These are phyloP conservation scores for Anomalospiza imberbis DNA, from an alignment of 2,797 vertebrate species.

Conservation along the genomic window DNA sequence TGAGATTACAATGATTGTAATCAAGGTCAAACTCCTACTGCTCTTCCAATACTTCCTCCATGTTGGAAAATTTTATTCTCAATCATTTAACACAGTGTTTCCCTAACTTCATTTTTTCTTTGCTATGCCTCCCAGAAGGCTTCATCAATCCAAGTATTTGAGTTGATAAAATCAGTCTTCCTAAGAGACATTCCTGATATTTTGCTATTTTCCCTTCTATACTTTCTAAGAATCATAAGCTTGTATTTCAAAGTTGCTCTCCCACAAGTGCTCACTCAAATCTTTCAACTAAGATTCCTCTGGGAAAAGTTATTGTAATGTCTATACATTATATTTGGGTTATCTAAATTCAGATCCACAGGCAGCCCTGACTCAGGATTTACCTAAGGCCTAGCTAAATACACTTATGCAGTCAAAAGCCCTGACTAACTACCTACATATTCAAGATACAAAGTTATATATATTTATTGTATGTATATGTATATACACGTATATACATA, in stretches of 20 bases:
- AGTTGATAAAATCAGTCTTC: not conserved
- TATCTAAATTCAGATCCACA: not conserved
- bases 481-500: not conserved
- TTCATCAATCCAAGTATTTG: not conserved
- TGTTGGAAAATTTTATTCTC: not conserved
- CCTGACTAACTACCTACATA: not conserved
- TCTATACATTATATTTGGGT: not conserved
- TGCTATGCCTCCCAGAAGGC: not conserved
- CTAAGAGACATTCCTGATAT: not conserved
- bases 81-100: not conserved
- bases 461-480: not conserved
- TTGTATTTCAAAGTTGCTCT: not conserved
- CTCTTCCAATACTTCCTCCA: not conserved
- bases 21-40: not conserved
- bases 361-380: not conserved
- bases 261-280: not conserved
- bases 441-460: not conserved
- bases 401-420: not conserved
- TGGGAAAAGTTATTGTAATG: not conserved
- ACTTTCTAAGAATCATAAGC: not conserved
- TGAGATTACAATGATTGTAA: not conserved
- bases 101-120: not conserved
- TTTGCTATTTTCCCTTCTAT: not conserved
- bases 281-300: not conserved
- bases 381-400: not conserved